Evolutionary conservation across 1,140 invertebrate species (phyloP).

Genomic region (Ostrea denselamellosa): DNA sequence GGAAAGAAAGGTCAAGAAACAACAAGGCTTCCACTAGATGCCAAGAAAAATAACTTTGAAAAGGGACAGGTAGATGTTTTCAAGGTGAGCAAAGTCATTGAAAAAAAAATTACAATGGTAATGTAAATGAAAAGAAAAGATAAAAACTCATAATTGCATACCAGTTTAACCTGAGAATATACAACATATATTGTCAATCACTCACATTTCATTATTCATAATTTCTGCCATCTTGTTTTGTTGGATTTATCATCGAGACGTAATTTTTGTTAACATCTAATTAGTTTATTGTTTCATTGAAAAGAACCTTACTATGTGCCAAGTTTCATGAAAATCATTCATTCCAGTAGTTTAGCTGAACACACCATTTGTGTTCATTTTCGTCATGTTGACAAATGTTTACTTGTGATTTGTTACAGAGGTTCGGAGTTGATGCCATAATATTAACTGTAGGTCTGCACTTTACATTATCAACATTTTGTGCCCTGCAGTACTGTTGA

Average conservation of each 20-base stretch:
- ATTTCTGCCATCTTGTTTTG: too few relatives aligned
- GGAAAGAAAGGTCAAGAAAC: conserved; percentile 66
- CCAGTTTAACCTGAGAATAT: background rate
- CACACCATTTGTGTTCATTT: too few relatives aligned
- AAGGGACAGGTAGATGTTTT: conserved; percentile 61
- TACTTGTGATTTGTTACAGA: background rate
- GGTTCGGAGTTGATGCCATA: background rate
- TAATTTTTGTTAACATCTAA: too few relatives aligned
- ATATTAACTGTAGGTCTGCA: background rate
- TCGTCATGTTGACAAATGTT: background rate
- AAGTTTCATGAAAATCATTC: too few relatives aligned
- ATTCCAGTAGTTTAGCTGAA: too few relatives aligned
- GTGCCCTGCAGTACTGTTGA: background rate
- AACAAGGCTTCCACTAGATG: conserved; percentile 67
- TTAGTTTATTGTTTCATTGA: too few relatives aligned
- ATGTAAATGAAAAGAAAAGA: conserved; percentile 61
- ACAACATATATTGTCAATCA: too few relatives aligned
- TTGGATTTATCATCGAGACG: too few relatives aligned
- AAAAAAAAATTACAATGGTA: conserved; percentile 67
- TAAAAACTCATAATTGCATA: conserved; percentile 62
- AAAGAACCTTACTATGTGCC: too few relatives aligned
- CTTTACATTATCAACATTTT: background rate
- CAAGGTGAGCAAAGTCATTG: conserved; percentile 45
- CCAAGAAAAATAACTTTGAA: conserved; percentile 65
- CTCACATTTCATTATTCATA: too few relatives aligned